Conservation (phyloP, 2,113 vertebrate genomes). For the Gymnorhina tibicen region DNA sequence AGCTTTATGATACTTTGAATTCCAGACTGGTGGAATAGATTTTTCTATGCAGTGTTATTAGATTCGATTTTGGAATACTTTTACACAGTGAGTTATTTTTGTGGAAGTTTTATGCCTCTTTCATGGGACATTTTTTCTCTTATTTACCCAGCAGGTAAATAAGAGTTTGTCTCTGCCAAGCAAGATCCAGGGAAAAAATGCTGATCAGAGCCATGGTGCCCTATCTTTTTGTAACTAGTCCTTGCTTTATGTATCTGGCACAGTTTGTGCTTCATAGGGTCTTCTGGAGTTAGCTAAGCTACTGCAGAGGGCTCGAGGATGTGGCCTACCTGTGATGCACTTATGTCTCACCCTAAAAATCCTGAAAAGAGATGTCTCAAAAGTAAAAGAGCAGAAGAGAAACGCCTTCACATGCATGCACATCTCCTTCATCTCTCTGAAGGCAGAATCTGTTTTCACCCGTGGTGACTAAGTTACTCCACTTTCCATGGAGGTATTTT, state of each 20-base stretch:
- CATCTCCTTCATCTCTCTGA: background rate
- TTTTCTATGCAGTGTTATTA: constrained; percentile 68
- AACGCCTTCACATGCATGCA: background rate
- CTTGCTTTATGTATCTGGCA: background rate
- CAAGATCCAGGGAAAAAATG: background rate
- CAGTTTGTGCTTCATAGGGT: background rate
- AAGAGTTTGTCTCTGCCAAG: background rate
- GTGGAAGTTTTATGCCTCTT: constrained; percentile 26
- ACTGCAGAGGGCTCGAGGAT: fast-evolving
- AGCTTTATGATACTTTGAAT: constrained; percentile 67
- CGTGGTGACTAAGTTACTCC: background rate
- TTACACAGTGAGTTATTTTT: constrained; percentile 62
- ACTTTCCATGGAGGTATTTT: background rate
- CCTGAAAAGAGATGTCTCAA: background rate
- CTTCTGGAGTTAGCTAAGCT: background rate
- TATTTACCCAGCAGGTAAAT: constrained; percentile 23
- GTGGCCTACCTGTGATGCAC: background rate
- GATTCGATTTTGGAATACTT: constrained; percentile 73
- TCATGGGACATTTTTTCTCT: constrained; percentile 33
- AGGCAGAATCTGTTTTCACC: background rate
- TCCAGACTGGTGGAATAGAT: constrained; percentile 66
- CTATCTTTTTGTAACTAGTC: background rate
- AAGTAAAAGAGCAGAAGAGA: background rate
- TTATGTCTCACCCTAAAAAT: background rate
- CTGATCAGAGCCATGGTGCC: background rate